phyloP scores from a whole-genome alignment of 2,113 vertebrate genomes.

The Scortum barcoo region DNA sequence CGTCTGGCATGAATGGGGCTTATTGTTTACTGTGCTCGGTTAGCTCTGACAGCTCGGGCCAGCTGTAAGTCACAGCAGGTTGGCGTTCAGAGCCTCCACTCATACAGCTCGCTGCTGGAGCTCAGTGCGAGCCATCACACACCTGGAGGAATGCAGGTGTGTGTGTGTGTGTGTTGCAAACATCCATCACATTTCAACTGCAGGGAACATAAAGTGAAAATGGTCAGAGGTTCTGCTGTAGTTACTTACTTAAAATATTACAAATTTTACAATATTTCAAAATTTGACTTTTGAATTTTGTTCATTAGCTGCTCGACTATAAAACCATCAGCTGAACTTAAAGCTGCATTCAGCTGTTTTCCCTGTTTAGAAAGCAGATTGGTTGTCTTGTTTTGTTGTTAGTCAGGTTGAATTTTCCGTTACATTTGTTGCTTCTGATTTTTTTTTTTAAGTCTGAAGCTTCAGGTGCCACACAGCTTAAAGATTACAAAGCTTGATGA shows the following conservation, averaged over 20 bases:
- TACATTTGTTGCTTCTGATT: too few relatives aligned
- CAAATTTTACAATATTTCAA: neutral
- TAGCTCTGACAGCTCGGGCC: constrained; percentile 44
- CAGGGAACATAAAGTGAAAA: neutral
- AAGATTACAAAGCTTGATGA: too few relatives aligned
- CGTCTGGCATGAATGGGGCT: neutral
- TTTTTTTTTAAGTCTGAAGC: too few relatives aligned
- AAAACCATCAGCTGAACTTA: too few relatives aligned
- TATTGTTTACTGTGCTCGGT: constrained; percentile 57
- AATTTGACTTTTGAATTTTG: neutral
- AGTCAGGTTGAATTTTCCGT: too few relatives aligned
- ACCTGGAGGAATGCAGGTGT: constrained; percentile 38
- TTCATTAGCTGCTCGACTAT: too few relatives aligned
- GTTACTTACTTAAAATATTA: neutral
- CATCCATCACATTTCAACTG: neutral
- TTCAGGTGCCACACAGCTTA: too few relatives aligned
- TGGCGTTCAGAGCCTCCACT: constrained; percentile 6
- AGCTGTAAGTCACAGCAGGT: constrained; percentile 69
- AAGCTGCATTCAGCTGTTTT: too few relatives aligned
- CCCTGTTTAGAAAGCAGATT: too few relatives aligned
- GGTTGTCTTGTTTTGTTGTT: too few relatives aligned
- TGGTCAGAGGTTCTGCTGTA: neutral
- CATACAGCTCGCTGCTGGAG: neutral
- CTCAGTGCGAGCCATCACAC: constrained; percentile 24
- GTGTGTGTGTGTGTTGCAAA: neutral